Evolutionary conservation across 2,888 invertebrate species (phyloP), one percentile per base, ranked within the genome.

Genomic region (Microplitis manilae): DNA sequence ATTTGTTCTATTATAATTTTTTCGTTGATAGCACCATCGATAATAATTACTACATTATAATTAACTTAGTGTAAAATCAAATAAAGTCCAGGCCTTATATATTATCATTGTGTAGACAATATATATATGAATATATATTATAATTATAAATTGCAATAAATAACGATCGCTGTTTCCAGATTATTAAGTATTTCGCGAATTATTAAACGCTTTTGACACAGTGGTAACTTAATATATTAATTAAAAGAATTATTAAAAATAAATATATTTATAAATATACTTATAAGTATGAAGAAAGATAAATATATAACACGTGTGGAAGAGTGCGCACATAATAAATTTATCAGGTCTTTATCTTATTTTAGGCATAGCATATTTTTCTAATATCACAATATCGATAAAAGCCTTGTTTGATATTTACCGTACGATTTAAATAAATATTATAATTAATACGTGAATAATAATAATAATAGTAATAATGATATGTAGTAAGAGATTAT

Each of bases 321-420:
- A 73, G 74, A 78, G 73, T 79, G 81, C 79, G 82, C 83, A 83
- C 83, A 85, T 83, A 30, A 30, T 30, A 82, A 84, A 85, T 75
- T 75, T 77, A 80, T 87, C 87, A 87, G 89, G 88, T 88, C 88
- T 89, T 89, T 87, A 88, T 89, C 89, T 88, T 89, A 90, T 89
- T 89, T 89, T 89, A 90, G 89, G 87, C 86, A 89, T 89, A 89
- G 88, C 87, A 90, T 90, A 90, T 90, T 90, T 90, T 90, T 90
- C 90, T 90, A 90, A 88, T 85, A 86, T 87, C 86, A 86, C 88
- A 88, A 87, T 89, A 87, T 87, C 84, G 86, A 85, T 85, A 83
- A 85, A 86, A 85, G 87, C 87, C 86, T 87, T 50, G 50, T 50
- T 50, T 50, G 13, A 50, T 50, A 50, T 9, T 50, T 50, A 50